Percentiles rank a stretch among this genome's conserved stretches.
phyloP scores from a whole-genome alignment of 2,888 invertebrate species.

The Oscheius sp. region DNA sequence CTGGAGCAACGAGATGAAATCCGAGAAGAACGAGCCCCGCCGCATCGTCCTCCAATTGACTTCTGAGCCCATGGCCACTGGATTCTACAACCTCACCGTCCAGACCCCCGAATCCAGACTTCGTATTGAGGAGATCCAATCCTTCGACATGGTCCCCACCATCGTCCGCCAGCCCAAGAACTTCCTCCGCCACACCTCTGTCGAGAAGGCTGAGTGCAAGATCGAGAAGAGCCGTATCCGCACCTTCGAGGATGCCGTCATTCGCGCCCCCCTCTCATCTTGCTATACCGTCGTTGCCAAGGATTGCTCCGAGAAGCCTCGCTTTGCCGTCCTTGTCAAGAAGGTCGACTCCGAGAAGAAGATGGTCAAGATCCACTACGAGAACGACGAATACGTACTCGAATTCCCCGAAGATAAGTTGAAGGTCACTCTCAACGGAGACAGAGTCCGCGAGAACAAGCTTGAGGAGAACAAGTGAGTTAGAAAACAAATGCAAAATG shows the following conservation, averaged over 20 bases:
- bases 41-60: slow-evolving; percentile 46
- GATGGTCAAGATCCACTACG: slow-evolving; percentile 34
- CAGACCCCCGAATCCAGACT: slow-evolving; percentile 52
- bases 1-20: slow-evolving; percentile 39
- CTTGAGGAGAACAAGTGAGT: slow-evolving; percentile 15
- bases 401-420: slow-evolving; percentile 26
- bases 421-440: slow-evolving; percentile 43
- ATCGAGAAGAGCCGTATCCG: slow-evolving; percentile 48
- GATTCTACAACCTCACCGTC: slow-evolving; percentile 61
- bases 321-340: slow-evolving; percentile 71
- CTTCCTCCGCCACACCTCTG: slow-evolving; percentile 20
- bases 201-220: slow-evolving; percentile 40
- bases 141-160: slow-evolving; percentile 11
- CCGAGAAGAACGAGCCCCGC: slow-evolving; percentile 35
- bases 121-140: slow-evolving; percentile 21
- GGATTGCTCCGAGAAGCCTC: slow-evolving; percentile 70
- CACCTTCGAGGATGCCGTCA: slow-evolving; percentile 68
- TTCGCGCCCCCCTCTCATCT: slow-evolving; percentile 59
- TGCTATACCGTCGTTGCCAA: slow-evolving; percentile 72
- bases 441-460: slow-evolving; percentile 37
- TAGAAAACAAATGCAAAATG: neutral
- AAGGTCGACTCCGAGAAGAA: slow-evolving; percentile 54
- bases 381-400: slow-evolving; percentile 31
- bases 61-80: slow-evolving; percentile 61
- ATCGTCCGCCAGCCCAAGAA: slow-evolving; percentile 26